A percentile compares a stretch with the other conserved stretches of the same genome.
Evolutionary conservation across 1,140 invertebrate species (phyloP).

Genomic region (Odontomachus brunneus): DNA sequence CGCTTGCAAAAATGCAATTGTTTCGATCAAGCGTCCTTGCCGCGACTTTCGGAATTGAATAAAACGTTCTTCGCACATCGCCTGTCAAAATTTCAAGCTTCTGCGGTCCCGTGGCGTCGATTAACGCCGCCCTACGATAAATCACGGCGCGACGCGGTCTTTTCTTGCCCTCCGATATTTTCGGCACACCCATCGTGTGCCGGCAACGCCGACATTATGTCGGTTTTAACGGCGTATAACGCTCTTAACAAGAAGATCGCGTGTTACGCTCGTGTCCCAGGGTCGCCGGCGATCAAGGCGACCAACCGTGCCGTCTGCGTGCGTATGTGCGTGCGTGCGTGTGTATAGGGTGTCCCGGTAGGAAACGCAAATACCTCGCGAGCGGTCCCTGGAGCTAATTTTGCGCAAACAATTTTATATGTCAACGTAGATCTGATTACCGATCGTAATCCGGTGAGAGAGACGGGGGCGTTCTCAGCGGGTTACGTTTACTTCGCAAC

Average conservation of each 20-base stretch:
- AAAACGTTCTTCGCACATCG: constrained; percentile 2
- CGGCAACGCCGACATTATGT: constrained; percentile 70
- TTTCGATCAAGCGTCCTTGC: constrained; percentile 25
- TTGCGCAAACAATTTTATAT: not conserved
- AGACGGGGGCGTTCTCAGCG: too few relatives aligned
- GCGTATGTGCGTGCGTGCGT: constrained; percentile 6
- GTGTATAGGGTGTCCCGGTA: constrained; percentile 1
- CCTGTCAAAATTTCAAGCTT: constrained; percentile 56
- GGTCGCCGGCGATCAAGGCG: constrained; percentile 61
- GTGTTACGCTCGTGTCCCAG: constrained; percentile 72
- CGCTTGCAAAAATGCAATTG: constrained; percentile 27
- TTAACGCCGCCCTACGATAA: constrained; percentile 45
- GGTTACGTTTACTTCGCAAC: too few relatives aligned
- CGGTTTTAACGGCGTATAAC: constrained; percentile 79
- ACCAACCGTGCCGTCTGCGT: not conserved
- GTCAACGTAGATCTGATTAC: constrained; percentile 15
- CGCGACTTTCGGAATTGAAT: constrained; percentile 21
- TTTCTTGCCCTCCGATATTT: constrained; percentile 38
- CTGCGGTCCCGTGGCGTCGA: constrained; percentile 42
- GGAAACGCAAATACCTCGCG: not conserved
- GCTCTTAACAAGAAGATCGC: constrained; percentile 80
- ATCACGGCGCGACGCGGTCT: constrained; percentile 38
- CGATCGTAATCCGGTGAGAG: too few relatives aligned
- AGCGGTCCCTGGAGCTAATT: constrained; percentile 7
- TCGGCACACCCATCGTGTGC: constrained; percentile 39